phyloP scores from a whole-genome alignment of 2,888 invertebrate species.

The Conchocele bisecta region DNA sequence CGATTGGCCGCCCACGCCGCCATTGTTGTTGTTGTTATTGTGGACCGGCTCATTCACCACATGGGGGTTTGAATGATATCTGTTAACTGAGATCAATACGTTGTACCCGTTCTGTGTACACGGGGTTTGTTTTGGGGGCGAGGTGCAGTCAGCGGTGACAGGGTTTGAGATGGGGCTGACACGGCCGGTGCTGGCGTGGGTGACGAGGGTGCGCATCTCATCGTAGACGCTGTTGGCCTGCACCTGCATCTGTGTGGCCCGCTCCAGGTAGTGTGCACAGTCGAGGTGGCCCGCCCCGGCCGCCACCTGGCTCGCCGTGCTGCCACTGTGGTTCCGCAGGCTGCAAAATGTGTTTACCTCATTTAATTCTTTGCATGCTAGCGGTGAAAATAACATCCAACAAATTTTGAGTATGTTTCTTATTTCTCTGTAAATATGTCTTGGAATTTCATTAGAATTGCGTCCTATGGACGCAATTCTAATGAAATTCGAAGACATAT shows the following conservation, averaged over 20 bases:
- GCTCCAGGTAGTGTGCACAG: constrained; percentile 71
- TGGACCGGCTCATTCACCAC: constrained; percentile 3
- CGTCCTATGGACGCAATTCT: too few relatives aligned
- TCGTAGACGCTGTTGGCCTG: constrained; percentile 35
- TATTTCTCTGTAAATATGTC: too few relatives aligned
- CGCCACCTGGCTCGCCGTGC: constrained; percentile 73
- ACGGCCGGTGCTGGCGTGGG: constrained; percentile 14
- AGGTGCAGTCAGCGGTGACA: constrained; percentile 20
- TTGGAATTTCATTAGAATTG: too few relatives aligned
- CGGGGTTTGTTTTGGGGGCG: constrained; percentile 13
- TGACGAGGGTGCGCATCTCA: constrained; percentile 27
- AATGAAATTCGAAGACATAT: too few relatives aligned
- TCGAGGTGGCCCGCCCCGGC: constrained; percentile 63
- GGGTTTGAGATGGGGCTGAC: constrained; percentile 15
- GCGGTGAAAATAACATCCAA: too few relatives aligned
- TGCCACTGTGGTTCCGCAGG: constrained; percentile 70
- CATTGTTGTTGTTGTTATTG: constrained; percentile 47
- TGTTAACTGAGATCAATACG: constrained; percentile 37
- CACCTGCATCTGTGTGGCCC: constrained; percentile 59
- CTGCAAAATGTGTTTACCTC: constrained; percentile 59
- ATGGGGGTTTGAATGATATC: constrained; percentile 55
- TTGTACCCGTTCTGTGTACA: not conserved
- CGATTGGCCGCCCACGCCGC: too few relatives aligned
- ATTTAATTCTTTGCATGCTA: too few relatives aligned
- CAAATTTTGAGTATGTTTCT: too few relatives aligned